A percentile compares a stretch with the other conserved stretches of the same genome.
phyloP scores from a whole-genome alignment of 2,113 vertebrate genomes.

The Plotosus lineatus region DNA sequence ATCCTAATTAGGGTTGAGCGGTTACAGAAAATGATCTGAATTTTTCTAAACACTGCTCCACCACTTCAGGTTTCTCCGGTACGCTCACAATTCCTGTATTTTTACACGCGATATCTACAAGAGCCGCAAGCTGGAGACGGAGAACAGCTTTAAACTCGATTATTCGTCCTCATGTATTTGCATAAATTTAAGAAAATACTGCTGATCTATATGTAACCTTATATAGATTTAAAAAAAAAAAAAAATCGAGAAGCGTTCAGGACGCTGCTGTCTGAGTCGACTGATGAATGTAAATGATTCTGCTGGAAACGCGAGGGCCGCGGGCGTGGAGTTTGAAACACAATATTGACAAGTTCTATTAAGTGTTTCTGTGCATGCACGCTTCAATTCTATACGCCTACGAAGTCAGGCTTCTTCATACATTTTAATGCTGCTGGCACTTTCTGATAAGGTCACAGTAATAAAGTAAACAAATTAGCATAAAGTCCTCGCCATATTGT shows the following conservation, averaged over 20 bases:
- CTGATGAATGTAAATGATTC: neutral
- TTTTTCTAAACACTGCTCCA: neutral
- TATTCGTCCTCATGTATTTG: neutral
- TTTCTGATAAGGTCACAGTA: neutral
- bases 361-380: neutral
- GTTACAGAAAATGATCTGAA: neutral
- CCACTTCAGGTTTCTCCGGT: neutral
- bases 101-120: neutral
- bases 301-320: neutral
- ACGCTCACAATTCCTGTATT: neutral
- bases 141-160: neutral
- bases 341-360: neutral
- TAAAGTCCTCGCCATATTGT: neutral
- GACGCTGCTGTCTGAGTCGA: neutral
- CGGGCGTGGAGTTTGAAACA: too few relatives aligned
- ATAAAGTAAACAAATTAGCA: neutral
- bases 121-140: neutral
- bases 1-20: too few relatives aligned
- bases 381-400: neutral
- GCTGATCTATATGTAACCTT: neutral
- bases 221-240: neutral
- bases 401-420: neutral
- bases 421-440: neutral
- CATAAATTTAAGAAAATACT: neutral
- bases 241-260: neutral